phyloP scores from a whole-genome alignment of 2,888 invertebrate species.

The Osedax frankpressi region DNA sequence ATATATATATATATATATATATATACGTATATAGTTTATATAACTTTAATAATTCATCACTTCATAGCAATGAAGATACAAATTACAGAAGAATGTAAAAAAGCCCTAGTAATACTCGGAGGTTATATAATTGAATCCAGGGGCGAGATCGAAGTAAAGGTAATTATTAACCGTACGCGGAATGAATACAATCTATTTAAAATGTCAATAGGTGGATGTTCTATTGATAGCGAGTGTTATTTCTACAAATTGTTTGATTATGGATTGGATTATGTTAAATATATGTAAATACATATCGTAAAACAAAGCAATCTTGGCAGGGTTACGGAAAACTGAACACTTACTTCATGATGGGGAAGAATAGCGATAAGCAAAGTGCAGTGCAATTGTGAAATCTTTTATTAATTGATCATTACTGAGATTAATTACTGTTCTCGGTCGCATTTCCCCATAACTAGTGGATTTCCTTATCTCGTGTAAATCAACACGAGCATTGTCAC shows the following conservation, averaged over 20 bases:
- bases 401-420: too few relatives aligned
- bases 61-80: slow-evolving; percentile 26
- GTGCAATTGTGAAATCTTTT: slow-evolving; percentile 4
- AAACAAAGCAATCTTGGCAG: neutral
- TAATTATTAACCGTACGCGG: too few relatives aligned
- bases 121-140: slow-evolving; percentile 23
- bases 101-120: slow-evolving; percentile 23
- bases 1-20: slow-evolving; percentile 9
- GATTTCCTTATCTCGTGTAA: too few relatives aligned
- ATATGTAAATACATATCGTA: neutral
- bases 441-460: too few relatives aligned
- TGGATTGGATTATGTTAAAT: too few relatives aligned
- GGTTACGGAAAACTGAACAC: neutral
- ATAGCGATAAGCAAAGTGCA: neutral
- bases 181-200: too few relatives aligned
- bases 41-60: neutral
- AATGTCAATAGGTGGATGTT: too few relatives aligned
- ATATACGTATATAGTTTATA: neutral
- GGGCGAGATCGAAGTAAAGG: slow-evolving; percentile 14
- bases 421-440: too few relatives aligned
- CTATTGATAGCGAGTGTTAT: too few relatives aligned
- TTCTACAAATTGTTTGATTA: neutral
- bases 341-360: neutral
- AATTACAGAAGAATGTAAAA: slow-evolving; percentile 25
- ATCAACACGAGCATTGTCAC: too few relatives aligned